Evolutionary conservation across 2,797 vertebrate species (phyloP), one percentile per base, ranked within the genome.

Genomic region (Triplophysa yarkandensis): DNA sequence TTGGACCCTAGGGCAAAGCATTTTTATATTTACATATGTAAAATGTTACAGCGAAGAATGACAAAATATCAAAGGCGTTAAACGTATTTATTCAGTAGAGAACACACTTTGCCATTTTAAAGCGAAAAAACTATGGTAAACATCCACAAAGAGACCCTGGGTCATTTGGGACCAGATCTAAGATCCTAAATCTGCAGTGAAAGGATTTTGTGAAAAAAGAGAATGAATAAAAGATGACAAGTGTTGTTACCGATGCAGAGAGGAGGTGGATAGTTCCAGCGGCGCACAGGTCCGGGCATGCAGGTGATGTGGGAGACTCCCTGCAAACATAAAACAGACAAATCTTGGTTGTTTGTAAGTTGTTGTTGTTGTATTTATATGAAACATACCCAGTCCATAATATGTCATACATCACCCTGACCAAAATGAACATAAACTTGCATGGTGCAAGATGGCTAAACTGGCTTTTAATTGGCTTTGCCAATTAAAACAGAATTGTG

Each of bases 221-320:
- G n/a, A 72, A 67, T 50, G 34, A 71, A 48, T 67, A 60, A 69
- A 43, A 55, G 66, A 68, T 21, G 23, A 65, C 58, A 58, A 14
- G 30, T 68, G 16, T 52, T 58, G 81, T 87, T 95, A 99, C 98
- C 98, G 0, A 99, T 98, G 83, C 98, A 99, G 67, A 99, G 95
- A 0, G 98, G 98, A 3, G 98, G 96, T 0, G 98, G 98, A 83
- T 96, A 98, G 86, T 98, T 99, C 98, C 98, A 99, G 69, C 97
- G 92, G 25, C 98, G 92, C 58, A 99, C 96, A 0, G 98, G 97
- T 70, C 98, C 97, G 0, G 98, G 98, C 98, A 99, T 99, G 86
- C 98, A 99, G 82, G 96, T 97, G 69, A 98, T 98, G 83, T 99
- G 98, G 0, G 97, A 96, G 80, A 94, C 97, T 34, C 98, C 98